Conservation (phyloP, 2,888 invertebrate genomes). For the Coremacera marginata region DNA sequence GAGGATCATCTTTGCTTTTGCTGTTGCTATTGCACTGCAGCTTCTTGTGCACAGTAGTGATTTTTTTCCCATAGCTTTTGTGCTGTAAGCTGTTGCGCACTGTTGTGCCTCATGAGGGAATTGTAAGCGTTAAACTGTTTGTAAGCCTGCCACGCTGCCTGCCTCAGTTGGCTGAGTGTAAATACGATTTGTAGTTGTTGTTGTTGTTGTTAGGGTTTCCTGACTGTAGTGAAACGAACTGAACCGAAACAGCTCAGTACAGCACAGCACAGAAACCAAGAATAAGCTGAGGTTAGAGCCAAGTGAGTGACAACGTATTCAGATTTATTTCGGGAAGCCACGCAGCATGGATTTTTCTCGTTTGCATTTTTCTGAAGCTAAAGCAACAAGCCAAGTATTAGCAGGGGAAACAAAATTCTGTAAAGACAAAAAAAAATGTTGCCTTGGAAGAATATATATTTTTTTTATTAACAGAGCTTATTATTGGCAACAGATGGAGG, state of each 20-base stretch:
- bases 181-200: not conserved
- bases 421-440: no score
- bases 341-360: not conserved
- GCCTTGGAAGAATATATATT: no score
- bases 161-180: not conserved
- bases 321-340: conserved; percentile 5
- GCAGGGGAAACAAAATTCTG: no score
- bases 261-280: not conserved
- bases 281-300: not conserved
- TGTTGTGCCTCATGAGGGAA: not conserved
- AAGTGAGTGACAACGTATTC: conserved; percentile 1
- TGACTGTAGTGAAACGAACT: not conserved
- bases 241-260: not conserved
- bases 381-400: no score
- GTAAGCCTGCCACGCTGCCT: not conserved
- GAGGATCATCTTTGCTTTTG: not conserved
- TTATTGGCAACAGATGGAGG: not conserved
- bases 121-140: not conserved
- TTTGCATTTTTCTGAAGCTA: not conserved
- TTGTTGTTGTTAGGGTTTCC: not conserved
- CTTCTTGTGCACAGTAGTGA: not conserved
- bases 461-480: no score
- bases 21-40: not conserved
- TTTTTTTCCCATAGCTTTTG: not conserved
- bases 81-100: not conserved